Evolutionary conservation across 1,140 invertebrate species (phyloP), one percentile per base, ranked within the genome.

Genomic region (Archivesica marissinica): DNA sequence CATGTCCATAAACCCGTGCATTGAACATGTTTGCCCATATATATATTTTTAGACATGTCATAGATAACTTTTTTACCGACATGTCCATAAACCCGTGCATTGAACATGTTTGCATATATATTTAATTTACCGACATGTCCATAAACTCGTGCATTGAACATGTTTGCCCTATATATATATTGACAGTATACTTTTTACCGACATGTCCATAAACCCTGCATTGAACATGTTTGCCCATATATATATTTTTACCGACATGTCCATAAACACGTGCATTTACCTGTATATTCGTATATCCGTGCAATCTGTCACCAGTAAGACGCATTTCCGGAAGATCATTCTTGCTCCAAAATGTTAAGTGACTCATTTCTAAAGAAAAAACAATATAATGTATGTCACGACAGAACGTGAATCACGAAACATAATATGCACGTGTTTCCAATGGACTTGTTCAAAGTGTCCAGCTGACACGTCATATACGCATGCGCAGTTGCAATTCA

Each of bases 271-370:
- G 44, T 47, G 44, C 50, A 39, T 11, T 79, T 66, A 79, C 77
- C 77, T 79, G 77, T 23, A 30, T 17, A 66, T 68, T 25, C 74
- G 28, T 38, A 35, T n/a, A 59, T 54, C 77, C 59, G 30, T 61
- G n/a, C 39, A 20, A 30, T 41, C 77, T 66, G 17, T 79, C 61
- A 25, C 59, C 77, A n/a, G 77, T 44, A 25, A 79, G 61, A 23
- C 77, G 59, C 35, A 79, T 79, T n/a, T 79, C 77, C 41, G 77
- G 77, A 13, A 79, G 56, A 28, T 79, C 77, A 50, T 64, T 66
- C 39, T 41, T 64, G 39, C 56, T 79, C 77, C 77, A 79, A 50
- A 64, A 79, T 9, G 77, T 39, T 30, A 79, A 41, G 23, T 79
- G 77, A 50, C 77, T 79, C 77, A 79, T 79, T 28, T 52, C 30